Base-by-base conservation (phyloP, 2,113 vertebrate genomes). In the Grantiella picta region DNA sequence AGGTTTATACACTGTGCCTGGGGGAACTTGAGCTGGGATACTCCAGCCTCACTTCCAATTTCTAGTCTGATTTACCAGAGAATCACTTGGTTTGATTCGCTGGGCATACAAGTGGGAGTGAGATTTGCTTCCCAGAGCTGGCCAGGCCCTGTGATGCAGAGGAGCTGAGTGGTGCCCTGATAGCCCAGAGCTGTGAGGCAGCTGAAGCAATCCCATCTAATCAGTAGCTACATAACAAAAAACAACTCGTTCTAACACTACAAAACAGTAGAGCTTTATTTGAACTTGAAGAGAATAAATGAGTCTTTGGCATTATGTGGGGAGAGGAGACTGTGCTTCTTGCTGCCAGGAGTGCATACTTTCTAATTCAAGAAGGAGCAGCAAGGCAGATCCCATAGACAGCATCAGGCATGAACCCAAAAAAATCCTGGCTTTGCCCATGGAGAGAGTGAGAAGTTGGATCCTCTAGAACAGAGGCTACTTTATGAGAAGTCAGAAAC, bases 311-410 rank as follows among this genome's bases (percentile, higher is more conserved):
- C 96, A 70, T 97, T 97, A 96, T 97, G 94, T 96, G 97, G 75
- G 92, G 97, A 97, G 90, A 97, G 93, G 77, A 97, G 96, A 92
- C 90, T 95, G 82, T 95, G 95, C 96, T 97, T 97, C 95, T 81
- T 63, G 57, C 83, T 97, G 98, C 98, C 98, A 98, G 97, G 90
- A 98, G 96, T 86, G 82, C 97, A 98, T 98, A 97, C 91, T 98
- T 99, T 96, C 94, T 94, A 94, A 98, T 98, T 98, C 97, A 98
- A 97, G 96, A 98, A 98, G 97, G 98, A 98, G 96, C 97, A 98
- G 96, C 95, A 97, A 97, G 85, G 96, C 96, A 96, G 90, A 98
- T 94, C 97, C 96, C 96, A 96, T 95, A 93, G 94, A 95, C 97
- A 90, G 89, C 50, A 79, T 89, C 89, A 78, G 95, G 95, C 96